These are phyloP conservation scores for Macrocentrus cingulum DNA, from an alignment of 1,140 invertebrate genomes.

Conservation along the genomic window DNA sequence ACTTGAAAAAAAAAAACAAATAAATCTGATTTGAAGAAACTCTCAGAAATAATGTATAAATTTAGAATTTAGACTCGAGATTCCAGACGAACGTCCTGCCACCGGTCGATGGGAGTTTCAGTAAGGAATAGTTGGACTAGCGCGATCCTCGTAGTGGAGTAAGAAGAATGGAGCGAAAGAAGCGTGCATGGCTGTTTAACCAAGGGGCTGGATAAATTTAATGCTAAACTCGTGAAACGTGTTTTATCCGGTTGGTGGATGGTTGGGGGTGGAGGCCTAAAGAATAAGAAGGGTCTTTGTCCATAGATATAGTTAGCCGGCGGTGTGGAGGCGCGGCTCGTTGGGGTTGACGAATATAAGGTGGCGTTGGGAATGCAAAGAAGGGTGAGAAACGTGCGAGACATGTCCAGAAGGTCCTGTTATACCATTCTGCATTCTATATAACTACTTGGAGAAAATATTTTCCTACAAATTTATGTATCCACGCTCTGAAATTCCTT, in stretches of 20 bases:
- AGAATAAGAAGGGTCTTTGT: slow-evolving; percentile 27
- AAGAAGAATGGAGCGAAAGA: slow-evolving; percentile 32
- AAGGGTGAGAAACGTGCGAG: slow-evolving; percentile 9
- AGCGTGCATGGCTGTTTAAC: slow-evolving; percentile 51
- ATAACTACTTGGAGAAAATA: not conserved
- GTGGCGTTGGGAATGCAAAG: slow-evolving; percentile 8
- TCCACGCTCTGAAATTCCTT: too few relatives aligned
- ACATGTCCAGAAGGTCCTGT: not conserved
- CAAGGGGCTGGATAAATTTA: slow-evolving; percentile 52
- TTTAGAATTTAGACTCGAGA: too few relatives aligned
- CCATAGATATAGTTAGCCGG: too few relatives aligned
- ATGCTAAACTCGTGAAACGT: slow-evolving; percentile 52
- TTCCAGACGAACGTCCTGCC: not conserved
- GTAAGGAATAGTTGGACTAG: slow-evolving; percentile 20
- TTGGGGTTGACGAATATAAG: slow-evolving; percentile 31
- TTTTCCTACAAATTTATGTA: slow-evolving; percentile 1
- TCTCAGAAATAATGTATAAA: too few relatives aligned
- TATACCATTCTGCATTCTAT: not conserved
- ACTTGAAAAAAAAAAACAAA: too few relatives aligned
- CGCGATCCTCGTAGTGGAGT: slow-evolving; percentile 26
- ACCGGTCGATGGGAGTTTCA: slow-evolving; percentile 26
- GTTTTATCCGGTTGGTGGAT: slow-evolving; percentile 41
- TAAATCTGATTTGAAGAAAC: too few relatives aligned
- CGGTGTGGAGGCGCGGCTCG: slow-evolving; percentile 24
- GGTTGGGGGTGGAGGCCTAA: not conserved